Evolutionary conservation across 2,888 invertebrate genomes (phyloP), one percentile per base, ranked within the genome.

Genomic region (Pharmacophagus antenor): DNA sequence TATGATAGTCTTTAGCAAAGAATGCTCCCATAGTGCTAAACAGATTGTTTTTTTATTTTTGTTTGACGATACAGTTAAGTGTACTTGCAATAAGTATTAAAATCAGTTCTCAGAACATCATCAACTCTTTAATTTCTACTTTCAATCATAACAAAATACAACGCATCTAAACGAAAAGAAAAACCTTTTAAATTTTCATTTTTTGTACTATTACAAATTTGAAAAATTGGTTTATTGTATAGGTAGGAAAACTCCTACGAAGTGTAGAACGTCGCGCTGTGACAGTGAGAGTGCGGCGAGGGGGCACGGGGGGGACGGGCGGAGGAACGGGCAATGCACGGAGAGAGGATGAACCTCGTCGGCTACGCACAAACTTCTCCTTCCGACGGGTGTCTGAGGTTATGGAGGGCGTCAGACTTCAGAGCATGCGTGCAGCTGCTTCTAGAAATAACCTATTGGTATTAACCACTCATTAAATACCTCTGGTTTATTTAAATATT

Each of bases 311-410:
- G 71, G 52, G 51, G 3, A 41, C 55, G 3, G 60, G 60, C 2
- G 3, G 83, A 79, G 12, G 53, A 58, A 0, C 27, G 68, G 52
- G 63, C 64, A n/a, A 83, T 75, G 57, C 75, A 71, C 3, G 80
- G 71, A 61, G 75, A 69, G 63, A 73, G 48, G 73, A 71, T 8
- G 78, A 74, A 64, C 70, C 70, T 50, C 71, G 67, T 44, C 68
- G 71, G 49, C 73, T 79, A 57, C 80, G 86, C 54, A 79, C 84
- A 22, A 91, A 91, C 74, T 91, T 91, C 75, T 88, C 91, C 27
- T 91, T 91, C 69, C 69, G 91, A 54, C 71, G 91, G 17, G 91
- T 91, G n/a, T 91, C 91, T 0, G 91, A 91, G 56, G 91, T 91
- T 54, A 88, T 91, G 88, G 91, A 91, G 67, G 91, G 89, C 1